These are phyloP conservation scores for Battus philenor DNA, from an alignment of 1,140 invertebrate species.

Conservation along the genomic window DNA sequence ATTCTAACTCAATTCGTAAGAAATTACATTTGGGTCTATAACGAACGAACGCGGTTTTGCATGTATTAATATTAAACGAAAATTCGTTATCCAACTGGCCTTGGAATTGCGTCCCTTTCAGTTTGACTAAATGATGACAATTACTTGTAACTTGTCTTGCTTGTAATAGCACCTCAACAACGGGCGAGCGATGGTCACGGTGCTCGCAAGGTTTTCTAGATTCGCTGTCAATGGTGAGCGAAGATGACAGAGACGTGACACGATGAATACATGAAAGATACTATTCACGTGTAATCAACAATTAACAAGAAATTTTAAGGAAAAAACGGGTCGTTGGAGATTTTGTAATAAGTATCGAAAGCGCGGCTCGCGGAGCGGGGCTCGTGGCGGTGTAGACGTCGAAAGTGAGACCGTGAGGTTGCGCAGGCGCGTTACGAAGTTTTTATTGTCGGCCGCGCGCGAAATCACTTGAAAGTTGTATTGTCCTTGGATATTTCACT, in stretches of 20 bases:
- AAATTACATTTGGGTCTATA: conserved; percentile 54
- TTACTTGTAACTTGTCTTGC: conserved; percentile 57
- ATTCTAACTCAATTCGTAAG: conserved; percentile 42
- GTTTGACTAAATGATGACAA: conserved; percentile 71
- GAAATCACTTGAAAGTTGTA: conserved; percentile 75
- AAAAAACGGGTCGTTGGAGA: conserved; percentile 58
- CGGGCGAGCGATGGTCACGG: conserved; percentile 39
- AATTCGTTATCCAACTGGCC: conserved; percentile 72
- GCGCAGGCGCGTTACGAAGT: conserved; percentile 71
- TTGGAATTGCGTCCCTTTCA: conserved; percentile 66
- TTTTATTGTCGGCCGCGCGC: conserved; percentile 73
- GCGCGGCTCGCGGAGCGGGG: conserved; percentile 48
- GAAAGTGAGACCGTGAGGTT: conserved; percentile 72
- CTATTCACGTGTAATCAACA: background rate
- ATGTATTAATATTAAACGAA: conserved; percentile 74
- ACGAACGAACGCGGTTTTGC: conserved; percentile 59
- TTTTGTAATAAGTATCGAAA: conserved; percentile 69
- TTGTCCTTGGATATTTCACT: conserved; percentile 74
- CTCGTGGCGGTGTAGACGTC: conserved; percentile 51
- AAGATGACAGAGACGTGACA: too few relatives aligned
- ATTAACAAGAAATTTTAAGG: conserved; percentile 24
- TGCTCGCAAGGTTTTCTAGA: conserved; percentile 35
- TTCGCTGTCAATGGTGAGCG: conserved; percentile 4
- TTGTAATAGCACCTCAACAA: conserved; percentile 54
- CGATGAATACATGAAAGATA: too few relatives aligned